Base-by-base conservation (phyloP, 2,797 vertebrate genomes). In the Squalus acanthias region DNA sequence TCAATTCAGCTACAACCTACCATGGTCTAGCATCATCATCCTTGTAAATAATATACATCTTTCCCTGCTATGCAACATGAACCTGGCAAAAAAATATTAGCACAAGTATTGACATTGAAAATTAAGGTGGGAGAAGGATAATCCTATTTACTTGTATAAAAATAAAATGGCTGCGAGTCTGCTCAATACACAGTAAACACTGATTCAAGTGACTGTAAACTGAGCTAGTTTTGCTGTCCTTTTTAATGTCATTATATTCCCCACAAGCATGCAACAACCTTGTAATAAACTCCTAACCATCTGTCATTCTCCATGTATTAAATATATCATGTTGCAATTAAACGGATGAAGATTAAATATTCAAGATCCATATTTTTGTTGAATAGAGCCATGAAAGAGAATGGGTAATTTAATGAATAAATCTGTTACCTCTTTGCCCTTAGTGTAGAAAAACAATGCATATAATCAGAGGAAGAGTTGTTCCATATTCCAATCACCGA, bases 311-410 rank as follows among this genome's bases (percentile, higher is more conserved):
- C 91, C 65, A 93, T 93, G 91, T 93, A 93, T 93, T 93, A 93
- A 93, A 93, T 93, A 93, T 93, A 93, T 46, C 65, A 69, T 93
- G 91, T 93, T 93, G 91, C 65, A 93, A 93, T 93, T 93, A 93
- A 93, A 93, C 91, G n/a, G 91, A 69, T 93, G 65, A 69, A 93
- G 91, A 93, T 93, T 93, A 93, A 93, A 93, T 93, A 93, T 93
- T 93, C 91, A 93, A 93, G 91, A 93, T 93, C 91, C 91, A 93
- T 93, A 69, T 93, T 93, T 39, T 93, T 93, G 91, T 93, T 93
- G 91, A 93, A 93, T 69, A 93, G 91, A 26, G n/a, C n/a, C 91
- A 93, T 93, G 91, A 93, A 93, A 93, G 91, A 67, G 91, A 93
- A 93, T 93, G 65, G 63, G 65, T 93, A 93, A 93, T 93, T 69